Base-by-base conservation (phyloP, 2,888 invertebrate species). In the Molanna angustata region DNA sequence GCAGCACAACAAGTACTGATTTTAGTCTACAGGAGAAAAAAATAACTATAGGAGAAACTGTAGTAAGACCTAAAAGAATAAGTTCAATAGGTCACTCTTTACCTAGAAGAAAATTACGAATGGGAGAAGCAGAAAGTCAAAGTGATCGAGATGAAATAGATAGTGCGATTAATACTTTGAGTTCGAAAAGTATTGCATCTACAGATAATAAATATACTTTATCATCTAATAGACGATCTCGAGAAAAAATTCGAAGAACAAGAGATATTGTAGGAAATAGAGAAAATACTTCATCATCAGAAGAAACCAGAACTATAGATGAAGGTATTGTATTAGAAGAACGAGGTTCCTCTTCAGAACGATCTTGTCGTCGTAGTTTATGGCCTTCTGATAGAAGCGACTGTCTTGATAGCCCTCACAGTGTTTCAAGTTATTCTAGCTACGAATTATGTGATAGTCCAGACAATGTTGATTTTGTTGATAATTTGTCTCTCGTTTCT, bases 211-310 rank as follows among this genome's bases (percentile, higher is more conserved):
- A 48, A 20, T 22, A 32, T 17, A 42, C 16, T 13, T 13, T 31
- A n/a, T 56, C 58, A n/a, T 58, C 58, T 72, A 67, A 76, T 72
- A 65, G 78, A 73, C 71, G 76, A 73, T 71, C 78, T 71, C 69
- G 74, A 72, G 59, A 59, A 18, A 59, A 59, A 44, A 11, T 57
- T n/a, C 27, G 59, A 22, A 41, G 59, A 18, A 20, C 43, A 72
- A 72, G 76, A 64, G 74, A 75, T 69, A 73, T 72, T 71, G 74
- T 74, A 73, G 76, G 75, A 69, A 75, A 76, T 69, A 74, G 74
- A 73, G 76, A 74, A 69, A 75, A 76, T 69, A 76, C 76, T 71
- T 76, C 76, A 62, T 76, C 76, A 66, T 76, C 77, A 66, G 77
- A 77, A 71, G 64, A 74, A 69, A 68, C 71, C 70, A 56, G 72